Base-by-base conservation (phyloP, 23 tunicate genomes). In the Styela plicata region DNA sequence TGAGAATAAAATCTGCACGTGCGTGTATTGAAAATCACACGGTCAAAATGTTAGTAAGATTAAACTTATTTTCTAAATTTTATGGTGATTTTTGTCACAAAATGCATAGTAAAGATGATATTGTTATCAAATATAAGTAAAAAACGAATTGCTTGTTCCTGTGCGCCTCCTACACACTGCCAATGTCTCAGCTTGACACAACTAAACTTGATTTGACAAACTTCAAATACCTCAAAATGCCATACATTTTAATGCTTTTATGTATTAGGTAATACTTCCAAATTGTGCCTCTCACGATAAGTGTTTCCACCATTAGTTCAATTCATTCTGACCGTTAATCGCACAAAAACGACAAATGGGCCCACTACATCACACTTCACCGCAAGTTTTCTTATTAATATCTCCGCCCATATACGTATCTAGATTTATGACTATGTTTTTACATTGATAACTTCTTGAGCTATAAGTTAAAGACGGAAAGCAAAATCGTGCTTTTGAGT, bases 291-390 rank as follows among this genome's bases (percentile, higher is more conserved):
- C 71, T 67, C 71, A 25, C 31, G 23, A 26, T 76, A 76, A 76
- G 81, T 76, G 81, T n/a, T 76, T 44, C 17, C 21, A 76, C 31
- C 81, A 76, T 76, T 76, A 76, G 81, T 57, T 31, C 22, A 36
- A 76, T 44, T 65, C 81, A 44, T 53, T 27, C 27, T 21, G 0
- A 27, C 64, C 66, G 66, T 37, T 76, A 53, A 44, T 36, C 31
- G 22, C 28, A 21, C 66, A 44, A 21, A 29, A 44, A 76, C 81
- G 81, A 76, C 81, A 76, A 76, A 76, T 76, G 81, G 66, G 28
- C 81, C 66, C 53, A 76, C 81, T 76, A 76, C 81, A 76, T 76
- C 81, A 76, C 81, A 76, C 81, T 76, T 76, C 66, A 76, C 66
- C 81, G 66, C 81, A 76, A 76, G 31, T 76, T 76, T 76, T 44